Evolutionary conservation across 2,113 vertebrate genomes (phyloP).

Genomic region (Lycaon pictus): DNA sequence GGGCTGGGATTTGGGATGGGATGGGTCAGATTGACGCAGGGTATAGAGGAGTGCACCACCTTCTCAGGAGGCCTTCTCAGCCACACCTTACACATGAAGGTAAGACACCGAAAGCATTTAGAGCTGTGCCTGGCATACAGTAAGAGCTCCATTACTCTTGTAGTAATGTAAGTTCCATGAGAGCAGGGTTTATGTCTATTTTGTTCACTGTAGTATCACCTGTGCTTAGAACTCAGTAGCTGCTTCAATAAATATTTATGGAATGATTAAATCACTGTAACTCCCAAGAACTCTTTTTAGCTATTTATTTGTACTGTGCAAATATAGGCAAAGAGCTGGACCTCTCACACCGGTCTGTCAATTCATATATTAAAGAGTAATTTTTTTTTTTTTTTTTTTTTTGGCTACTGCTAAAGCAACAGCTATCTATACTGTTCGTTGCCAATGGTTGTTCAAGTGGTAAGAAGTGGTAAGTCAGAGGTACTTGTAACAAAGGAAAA

Average conservation of each 20-base stretch:
- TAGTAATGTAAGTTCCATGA: not conserved
- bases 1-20: not conserved
- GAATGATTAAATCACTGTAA: not conserved
- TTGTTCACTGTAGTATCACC: not conserved
- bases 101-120: not conserved
- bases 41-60: not conserved
- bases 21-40: fast-evolving
- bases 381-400: not conserved
- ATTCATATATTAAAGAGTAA: not conserved
- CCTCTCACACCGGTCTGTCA: not conserved
- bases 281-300: not conserved
- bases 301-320: not conserved
- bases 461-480: not conserved
- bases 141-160: not conserved
- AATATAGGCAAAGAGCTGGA: not conserved
- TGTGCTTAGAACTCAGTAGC: not conserved
- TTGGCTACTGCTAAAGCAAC: not conserved
- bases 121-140: not conserved
- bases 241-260: not conserved
- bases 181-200: not conserved
- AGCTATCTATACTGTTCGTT: not conserved
- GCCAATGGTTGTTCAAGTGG: not conserved
- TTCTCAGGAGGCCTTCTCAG: not conserved
- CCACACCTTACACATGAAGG: not conserved
- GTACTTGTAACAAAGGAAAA: not conserved